Evolutionary conservation across 2,888 invertebrate species (phyloP).

Genomic region (Cremastinae sp.): DNA sequence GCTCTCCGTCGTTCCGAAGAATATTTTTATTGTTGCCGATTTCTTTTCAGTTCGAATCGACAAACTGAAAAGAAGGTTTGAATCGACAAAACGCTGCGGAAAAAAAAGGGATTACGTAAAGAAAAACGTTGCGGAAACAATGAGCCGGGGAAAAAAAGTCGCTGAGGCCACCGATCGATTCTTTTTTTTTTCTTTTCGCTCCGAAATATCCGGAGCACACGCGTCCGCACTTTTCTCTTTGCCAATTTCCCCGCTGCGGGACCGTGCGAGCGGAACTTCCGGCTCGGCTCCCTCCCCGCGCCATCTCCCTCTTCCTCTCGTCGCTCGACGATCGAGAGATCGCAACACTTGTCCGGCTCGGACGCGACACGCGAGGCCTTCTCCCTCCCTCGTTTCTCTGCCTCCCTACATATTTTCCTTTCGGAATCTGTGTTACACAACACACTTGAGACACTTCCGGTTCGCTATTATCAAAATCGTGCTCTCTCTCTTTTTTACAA

Average conservation of each 20-base stretch:
- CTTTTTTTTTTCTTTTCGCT: too few relatives aligned
- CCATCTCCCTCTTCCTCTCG: constrained; percentile 42
- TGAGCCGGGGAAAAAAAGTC: too few relatives aligned
- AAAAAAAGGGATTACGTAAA: too few relatives aligned
- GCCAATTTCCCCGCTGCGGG: constrained; percentile 44
- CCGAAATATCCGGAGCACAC: constrained; percentile 28
- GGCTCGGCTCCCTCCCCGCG: constrained; percentile 44
- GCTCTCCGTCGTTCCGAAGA: constrained; percentile 1
- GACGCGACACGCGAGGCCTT: neutral
- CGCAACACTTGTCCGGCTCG: constrained; percentile 21
- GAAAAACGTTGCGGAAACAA: too few relatives aligned
- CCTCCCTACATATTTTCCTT: constrained; percentile 9
- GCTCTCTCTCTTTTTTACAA: too few relatives aligned
- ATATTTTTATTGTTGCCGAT: neutral
- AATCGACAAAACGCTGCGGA: too few relatives aligned
- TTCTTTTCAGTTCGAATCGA: constrained; percentile 15
- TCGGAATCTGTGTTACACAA: constrained; percentile 4
- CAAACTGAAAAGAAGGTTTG: too few relatives aligned
- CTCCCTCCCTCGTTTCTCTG: neutral
- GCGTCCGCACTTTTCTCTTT: constrained; percentile 16
- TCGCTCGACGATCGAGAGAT: constrained; percentile 31
- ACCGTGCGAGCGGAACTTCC: constrained; percentile 55
- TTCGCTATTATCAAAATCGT: constrained; percentile 11
- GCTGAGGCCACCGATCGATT: too few relatives aligned
- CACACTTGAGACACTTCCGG: constrained; percentile 6